Evolutionary conservation across 2,113 vertebrate genomes (phyloP).

Genomic region (Marcusenius ussheri): DNA sequence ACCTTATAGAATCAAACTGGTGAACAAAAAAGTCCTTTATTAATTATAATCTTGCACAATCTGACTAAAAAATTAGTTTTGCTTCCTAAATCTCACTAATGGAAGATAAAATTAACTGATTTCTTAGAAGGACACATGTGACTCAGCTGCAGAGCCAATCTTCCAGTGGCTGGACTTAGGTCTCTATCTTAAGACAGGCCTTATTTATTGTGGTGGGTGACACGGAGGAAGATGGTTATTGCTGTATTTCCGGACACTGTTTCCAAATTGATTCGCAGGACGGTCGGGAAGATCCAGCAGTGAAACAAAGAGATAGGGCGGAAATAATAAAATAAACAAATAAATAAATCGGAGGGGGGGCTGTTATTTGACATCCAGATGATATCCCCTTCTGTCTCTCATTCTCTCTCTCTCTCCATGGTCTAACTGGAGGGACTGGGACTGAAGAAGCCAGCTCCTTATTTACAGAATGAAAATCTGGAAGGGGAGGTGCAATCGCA

Average conservation of each 20-base stretch:
- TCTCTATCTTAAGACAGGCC: not conserved
- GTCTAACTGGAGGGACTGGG: not conserved
- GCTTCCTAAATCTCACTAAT: not conserved
- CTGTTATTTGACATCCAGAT: not conserved
- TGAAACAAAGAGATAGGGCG: not conserved
- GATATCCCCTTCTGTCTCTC: not conserved
- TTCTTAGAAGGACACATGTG: not conserved
- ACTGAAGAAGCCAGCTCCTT: not conserved
- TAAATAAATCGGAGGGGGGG: not conserved
- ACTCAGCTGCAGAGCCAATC: not conserved
- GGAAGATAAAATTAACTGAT: not conserved
- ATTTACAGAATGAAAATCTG: not conserved
- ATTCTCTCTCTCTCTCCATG: not conserved
- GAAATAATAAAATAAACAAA: not conserved
- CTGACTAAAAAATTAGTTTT: not conserved
- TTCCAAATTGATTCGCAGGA: not conserved
- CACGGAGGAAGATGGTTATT: not conserved
- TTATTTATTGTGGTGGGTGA: not conserved
- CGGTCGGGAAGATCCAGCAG: not conserved
- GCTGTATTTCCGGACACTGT: not conserved
- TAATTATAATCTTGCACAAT: not conserved
- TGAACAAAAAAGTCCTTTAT: not conserved
- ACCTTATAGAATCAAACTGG: not conserved
- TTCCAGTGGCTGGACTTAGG: not conserved
- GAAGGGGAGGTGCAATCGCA: not conserved